A percentile compares a stretch with the other conserved stretches of the same genome.
These are phyloP conservation scores for Geotrypetes seraphini DNA, from an alignment of 2,797 vertebrate genomes.

Conservation along the genomic window DNA sequence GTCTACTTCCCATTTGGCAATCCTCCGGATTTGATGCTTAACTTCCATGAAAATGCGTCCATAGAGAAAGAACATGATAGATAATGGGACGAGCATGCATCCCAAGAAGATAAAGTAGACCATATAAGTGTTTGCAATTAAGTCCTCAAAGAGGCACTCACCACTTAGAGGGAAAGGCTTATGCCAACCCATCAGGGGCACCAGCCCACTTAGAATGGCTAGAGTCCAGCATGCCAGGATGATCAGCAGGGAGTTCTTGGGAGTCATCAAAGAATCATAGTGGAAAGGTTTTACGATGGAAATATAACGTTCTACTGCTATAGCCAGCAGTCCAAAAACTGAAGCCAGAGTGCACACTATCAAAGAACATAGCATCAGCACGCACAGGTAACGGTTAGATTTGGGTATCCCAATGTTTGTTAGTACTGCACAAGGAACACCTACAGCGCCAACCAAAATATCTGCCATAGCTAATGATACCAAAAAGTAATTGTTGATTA, in stretches of 20 bases:
- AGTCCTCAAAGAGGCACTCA: constrained; percentile 6
- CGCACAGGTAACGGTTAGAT: constrained; percentile 3
- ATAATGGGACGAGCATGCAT: constrained; percentile 10
- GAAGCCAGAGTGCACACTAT: constrained; percentile 23
- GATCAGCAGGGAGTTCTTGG: not conserved
- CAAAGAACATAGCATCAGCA: constrained; percentile 18
- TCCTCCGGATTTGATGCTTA: constrained; percentile 16
- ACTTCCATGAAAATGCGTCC: constrained; percentile 23
- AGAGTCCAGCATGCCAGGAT: constrained; percentile 15
- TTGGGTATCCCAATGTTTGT: not conserved
- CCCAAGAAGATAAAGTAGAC: constrained; percentile 25
- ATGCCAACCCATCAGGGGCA: constrained; percentile 27
- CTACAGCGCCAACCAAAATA: constrained; percentile 19
- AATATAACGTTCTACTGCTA: constrained; percentile 22
- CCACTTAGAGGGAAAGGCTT: not conserved
- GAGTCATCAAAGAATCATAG: constrained; percentile 9
- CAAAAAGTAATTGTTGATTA: constrained; percentile 21
- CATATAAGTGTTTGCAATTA: constrained; percentile 18
- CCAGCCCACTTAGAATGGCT: not conserved
- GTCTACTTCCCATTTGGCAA: constrained; percentile 17
- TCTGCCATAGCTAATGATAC: constrained; percentile 20
- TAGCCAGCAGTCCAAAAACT: constrained; percentile 18
- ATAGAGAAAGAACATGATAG: constrained; percentile 19
- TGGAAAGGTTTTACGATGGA: constrained; percentile 22
- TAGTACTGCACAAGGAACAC: constrained; percentile 19